phyloP scores from a whole-genome alignment of 1,140 invertebrate species.

The Diploscapter pachys region DNA sequence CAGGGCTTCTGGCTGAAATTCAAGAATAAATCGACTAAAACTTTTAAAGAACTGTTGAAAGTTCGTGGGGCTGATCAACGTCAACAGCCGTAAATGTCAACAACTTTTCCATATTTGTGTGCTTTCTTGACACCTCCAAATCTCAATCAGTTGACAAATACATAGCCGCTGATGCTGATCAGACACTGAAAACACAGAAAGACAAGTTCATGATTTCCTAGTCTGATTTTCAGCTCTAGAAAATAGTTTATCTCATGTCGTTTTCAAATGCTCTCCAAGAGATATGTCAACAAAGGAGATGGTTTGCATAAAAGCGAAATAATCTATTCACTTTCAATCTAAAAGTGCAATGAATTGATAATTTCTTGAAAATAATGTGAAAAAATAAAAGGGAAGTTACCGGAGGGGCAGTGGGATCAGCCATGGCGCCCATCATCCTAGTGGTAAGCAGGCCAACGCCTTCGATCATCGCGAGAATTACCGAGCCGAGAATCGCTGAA shows the following conservation, averaged over 20 bases:
- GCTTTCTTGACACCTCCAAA: no score
- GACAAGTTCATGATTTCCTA: no score
- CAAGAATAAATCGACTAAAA: background rate
- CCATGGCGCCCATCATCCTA: constrained; percentile 61
- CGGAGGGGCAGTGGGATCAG: constrained; percentile 39
- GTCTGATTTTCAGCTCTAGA: no score
- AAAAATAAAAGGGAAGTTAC: constrained; percentile 3
- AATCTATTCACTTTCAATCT: background rate
- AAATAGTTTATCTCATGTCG: no score
- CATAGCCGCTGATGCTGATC: background rate
- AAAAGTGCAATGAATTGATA: background rate
- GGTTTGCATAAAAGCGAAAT: no score
- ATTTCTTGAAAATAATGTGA: background rate
- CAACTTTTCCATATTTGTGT: no score
- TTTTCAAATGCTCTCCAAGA: no score
- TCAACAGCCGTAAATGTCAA: no score
- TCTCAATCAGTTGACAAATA: background rate
- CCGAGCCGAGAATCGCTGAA: constrained; percentile 87
- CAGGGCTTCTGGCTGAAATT: constrained; percentile 30
- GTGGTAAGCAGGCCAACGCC: constrained; percentile 89
- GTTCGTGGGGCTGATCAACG: no score
- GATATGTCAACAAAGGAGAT: no score
- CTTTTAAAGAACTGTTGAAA: no score
- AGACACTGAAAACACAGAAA: no score
- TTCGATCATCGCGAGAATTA: constrained; percentile 90